Percentiles rank a stretch among this genome's conserved stretches.
Conservation (phyloP, 2,888 invertebrate genomes). For the Halictus quadricinctus region DNA sequence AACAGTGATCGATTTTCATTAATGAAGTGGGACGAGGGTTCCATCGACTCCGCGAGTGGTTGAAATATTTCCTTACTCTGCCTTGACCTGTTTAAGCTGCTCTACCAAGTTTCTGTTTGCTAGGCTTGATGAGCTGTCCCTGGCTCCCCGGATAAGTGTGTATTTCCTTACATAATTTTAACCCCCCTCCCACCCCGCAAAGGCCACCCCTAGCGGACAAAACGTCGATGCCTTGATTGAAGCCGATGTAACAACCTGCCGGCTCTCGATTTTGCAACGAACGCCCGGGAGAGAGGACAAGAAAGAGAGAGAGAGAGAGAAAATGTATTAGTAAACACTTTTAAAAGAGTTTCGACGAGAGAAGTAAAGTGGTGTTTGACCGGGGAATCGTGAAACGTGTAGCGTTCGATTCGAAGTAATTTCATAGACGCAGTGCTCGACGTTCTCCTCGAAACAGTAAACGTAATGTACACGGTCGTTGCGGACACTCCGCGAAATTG, state of each 20-base stretch:
- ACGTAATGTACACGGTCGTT: background rate
- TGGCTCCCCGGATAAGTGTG: constrained; percentile 19
- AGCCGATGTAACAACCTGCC: constrained; percentile 4
- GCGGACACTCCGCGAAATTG: background rate
- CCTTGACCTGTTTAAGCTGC: constrained; percentile 54
- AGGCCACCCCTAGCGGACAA: background rate
- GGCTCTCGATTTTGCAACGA: background rate
- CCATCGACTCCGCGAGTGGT: constrained; percentile 47
- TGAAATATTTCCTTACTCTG: constrained; percentile 54
- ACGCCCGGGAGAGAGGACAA: background rate
- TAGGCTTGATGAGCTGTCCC: constrained; percentile 25
- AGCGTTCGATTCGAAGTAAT: constrained; percentile 9
- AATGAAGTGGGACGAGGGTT: constrained; percentile 55
- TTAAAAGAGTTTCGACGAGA: background rate
- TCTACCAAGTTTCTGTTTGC: constrained; percentile 45
- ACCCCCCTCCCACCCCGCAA: background rate
- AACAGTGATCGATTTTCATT: constrained; percentile 60
- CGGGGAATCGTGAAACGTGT: background rate
- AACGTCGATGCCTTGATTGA: constrained; percentile 12
- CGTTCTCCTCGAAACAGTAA: background rate
- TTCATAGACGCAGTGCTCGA: constrained; percentile 13
- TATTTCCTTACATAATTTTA: constrained; percentile 42
- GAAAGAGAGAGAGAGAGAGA: background rate
- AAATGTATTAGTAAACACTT: background rate
- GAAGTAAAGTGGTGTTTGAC: background rate